phyloP scores from a whole-genome alignment of 2,888 invertebrate genomes.

The Drosophila colorata region DNA sequence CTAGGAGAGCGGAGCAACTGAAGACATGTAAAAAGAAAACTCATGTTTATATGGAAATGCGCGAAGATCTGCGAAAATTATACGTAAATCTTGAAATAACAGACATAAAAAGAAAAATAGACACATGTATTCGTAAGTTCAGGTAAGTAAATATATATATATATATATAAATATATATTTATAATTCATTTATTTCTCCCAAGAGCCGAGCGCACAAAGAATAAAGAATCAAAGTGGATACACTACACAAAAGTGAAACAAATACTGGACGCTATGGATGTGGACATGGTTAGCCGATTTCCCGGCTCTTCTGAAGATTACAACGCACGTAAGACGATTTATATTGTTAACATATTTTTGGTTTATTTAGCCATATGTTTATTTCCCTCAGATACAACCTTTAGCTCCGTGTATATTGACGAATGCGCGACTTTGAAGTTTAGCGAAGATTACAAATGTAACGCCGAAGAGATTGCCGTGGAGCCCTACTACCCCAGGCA shows the following conservation, averaged over 20 bases:
- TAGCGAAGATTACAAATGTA: neutral
- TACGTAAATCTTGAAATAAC: neutral
- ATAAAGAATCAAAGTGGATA: neutral
- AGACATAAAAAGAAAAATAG: constrained; percentile 3
- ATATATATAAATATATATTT: neutral
- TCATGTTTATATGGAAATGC: neutral
- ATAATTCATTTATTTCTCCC: neutral
- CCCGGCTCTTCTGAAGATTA: neutral
- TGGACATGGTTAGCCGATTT: neutral
- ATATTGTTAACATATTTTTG: neutral
- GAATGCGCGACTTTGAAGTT: neutral
- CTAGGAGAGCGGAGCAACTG: neutral
- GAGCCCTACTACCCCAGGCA: constrained; percentile 1
- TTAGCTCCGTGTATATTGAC: neutral
- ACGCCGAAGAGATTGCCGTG: neutral
- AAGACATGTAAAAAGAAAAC: neutral
- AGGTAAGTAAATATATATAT: neutral
- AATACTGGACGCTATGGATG: neutral
- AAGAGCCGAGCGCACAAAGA: neutral
- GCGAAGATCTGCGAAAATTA: neutral
- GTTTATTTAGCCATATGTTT: neutral
- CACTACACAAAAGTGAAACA: neutral
- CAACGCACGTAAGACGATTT: neutral
- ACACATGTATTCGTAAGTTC: constrained; percentile 1
- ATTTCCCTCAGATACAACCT: neutral